These are phyloP conservation scores for Ptiloglossa arizonensis DNA, from an alignment of 1,140 invertebrate species.

Conservation along the genomic window DNA sequence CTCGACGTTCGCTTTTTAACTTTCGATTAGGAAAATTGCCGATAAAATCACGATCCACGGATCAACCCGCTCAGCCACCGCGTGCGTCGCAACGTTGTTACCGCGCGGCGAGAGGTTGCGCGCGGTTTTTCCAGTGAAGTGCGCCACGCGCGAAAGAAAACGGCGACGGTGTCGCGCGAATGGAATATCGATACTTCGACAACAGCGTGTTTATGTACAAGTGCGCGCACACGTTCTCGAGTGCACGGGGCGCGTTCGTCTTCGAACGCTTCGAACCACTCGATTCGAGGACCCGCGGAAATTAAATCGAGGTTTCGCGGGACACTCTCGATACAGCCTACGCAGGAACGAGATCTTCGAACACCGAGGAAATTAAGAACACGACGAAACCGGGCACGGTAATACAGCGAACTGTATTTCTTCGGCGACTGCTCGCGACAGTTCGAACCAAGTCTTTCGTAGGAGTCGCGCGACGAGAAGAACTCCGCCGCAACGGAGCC, in stretches of 20 bases:
- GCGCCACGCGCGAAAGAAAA: constrained; percentile 32
- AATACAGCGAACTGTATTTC: too few species aligned
- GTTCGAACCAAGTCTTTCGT: not conserved
- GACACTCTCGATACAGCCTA: too few species aligned
- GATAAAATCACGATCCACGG: too few species aligned
- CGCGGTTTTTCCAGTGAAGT: not conserved
- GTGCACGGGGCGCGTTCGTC: constrained; percentile 6
- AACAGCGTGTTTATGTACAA: constrained; percentile 50
- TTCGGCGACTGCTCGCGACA: too few species aligned
- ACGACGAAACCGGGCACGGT: too few species aligned
- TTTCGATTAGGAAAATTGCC: constrained; percentile 21
- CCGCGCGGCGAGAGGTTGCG: not conserved
- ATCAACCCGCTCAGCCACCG: too few species aligned
- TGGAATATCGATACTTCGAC: constrained; percentile 49
- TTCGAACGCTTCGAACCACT: not conserved
- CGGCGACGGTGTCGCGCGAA: constrained; percentile 15
- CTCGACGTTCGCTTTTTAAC: not conserved
- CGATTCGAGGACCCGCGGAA: not conserved
- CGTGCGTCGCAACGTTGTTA: too few species aligned
- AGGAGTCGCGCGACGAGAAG: not conserved
- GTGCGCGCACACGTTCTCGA: constrained; percentile 18
- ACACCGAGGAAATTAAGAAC: too few species aligned
- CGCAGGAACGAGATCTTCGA: too few species aligned
- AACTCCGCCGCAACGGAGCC: not conserved
- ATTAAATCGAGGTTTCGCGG: too few species aligned